Evolutionary conservation across 2,113 vertebrate genomes (phyloP).

Genomic region (Periophthalmodon schlosseri): DNA sequence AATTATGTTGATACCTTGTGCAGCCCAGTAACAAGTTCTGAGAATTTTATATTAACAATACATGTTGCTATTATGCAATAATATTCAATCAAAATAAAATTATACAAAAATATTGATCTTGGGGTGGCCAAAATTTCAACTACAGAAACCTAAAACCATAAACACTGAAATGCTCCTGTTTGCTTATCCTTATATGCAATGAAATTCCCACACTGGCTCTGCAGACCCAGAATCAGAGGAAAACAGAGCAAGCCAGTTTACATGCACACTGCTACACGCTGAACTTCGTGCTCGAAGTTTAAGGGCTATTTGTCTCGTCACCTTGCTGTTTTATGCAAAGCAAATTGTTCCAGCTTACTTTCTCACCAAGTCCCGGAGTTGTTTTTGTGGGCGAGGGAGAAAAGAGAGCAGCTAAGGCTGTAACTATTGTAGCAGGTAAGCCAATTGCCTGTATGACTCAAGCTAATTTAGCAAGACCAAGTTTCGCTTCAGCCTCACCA

Average conservation of each 20-base stretch:
- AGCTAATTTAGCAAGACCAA: not conserved
- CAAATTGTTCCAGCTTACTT: not conserved
- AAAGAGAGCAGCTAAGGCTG: not conserved
- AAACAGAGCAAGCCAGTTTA: not conserved
- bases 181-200: not conserved
- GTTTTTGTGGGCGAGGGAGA: not conserved
- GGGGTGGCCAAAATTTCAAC: too few species aligned
- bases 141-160: too few species aligned
- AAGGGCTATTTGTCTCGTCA: not conserved
- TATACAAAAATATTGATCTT: too few species aligned
- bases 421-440: not conserved
- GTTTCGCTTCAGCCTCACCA: conserved; percentile 1
- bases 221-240: not conserved
- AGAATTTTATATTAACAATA: not conserved
- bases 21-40: too few species aligned
- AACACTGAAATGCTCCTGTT: not conserved
- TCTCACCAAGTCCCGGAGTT: not conserved
- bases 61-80: not conserved
- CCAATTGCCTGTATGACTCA: not conserved
- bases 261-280: not conserved
- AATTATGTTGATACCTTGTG: too few species aligned
- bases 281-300: not conserved
- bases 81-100: not conserved
- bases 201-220: not conserved
- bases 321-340: not conserved